Percentiles rank a stretch among this genome's conserved stretches.
phyloP scores from a whole-genome alignment of 1,140 invertebrate genomes.

The Macrostomum lignano region DNA sequence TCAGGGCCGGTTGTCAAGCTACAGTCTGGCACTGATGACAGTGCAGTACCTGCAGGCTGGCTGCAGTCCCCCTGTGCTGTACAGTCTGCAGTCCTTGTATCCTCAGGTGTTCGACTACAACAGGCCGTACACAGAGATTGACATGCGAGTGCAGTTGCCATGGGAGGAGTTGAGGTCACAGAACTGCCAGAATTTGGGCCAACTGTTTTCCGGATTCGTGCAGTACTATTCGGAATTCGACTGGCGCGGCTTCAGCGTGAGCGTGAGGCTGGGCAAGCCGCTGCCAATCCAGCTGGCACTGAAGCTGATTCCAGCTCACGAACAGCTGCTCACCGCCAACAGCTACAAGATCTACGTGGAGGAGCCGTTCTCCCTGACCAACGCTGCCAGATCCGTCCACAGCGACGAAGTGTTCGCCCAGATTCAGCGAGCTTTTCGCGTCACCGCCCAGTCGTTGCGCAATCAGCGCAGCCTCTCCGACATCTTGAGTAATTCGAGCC shows the following conservation, averaged over 20 bases:
- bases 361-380: constrained; percentile 1
- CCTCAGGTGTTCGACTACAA: constrained; percentile 26
- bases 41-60: constrained; percentile 78
- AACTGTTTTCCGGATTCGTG: constrained; percentile 59
- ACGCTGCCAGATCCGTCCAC: neutral
- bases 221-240: constrained; percentile 43
- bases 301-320: neutral
- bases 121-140: constrained; percentile 35
- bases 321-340: constrained; percentile 1
- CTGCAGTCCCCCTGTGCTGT: constrained; percentile 46
- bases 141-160: constrained; percentile 36
- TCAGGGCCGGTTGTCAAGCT: constrained; percentile 71
- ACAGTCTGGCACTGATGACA: constrained; percentile 79
- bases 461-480: neutral
- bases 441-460: neutral
- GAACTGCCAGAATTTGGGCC: constrained; percentile 45
- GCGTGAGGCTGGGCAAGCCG: neutral
- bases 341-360: neutral
- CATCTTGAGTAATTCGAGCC: too few relatives aligned
- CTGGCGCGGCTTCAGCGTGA: neutral
- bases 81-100: constrained; percentile 46
- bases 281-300: neutral
- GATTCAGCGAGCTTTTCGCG: neutral
- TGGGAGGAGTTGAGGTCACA: constrained; percentile 33
- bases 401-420: neutral